Evolutionary conservation across 2,888 invertebrate species (phyloP).

Genomic region (Mayetiola destructor): DNA sequence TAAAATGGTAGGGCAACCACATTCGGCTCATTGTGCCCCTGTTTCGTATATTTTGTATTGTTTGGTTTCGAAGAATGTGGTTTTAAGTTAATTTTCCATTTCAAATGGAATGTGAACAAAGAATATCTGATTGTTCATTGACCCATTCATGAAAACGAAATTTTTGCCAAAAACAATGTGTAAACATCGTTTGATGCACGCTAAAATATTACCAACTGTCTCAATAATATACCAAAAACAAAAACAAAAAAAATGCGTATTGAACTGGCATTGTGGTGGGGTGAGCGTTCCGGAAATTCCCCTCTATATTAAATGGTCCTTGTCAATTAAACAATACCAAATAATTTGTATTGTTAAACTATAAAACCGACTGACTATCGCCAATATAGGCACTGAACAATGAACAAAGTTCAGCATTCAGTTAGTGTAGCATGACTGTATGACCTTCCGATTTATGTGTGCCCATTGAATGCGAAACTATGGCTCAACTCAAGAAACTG

Average conservation of each 20-base stretch:
- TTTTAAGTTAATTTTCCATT: too few species aligned
- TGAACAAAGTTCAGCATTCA: not conserved
- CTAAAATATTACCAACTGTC: not conserved
- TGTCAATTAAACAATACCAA: conserved; percentile 9
- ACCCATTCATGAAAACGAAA: not conserved
- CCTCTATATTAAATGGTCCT: conserved; percentile 1
- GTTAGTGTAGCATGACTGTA: not conserved
- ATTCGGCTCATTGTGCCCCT: too few species aligned
- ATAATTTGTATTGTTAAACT: conserved; percentile 12
- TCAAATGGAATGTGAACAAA: too few species aligned
- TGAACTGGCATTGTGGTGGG: not conserved
- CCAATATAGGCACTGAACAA: not conserved
- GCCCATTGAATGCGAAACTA: too few species aligned
- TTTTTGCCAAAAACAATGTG: conserved; percentile 5
- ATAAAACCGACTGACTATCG: conserved; percentile 13
- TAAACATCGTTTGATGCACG: not conserved
- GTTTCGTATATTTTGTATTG: too few species aligned
- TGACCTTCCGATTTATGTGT: too few species aligned
- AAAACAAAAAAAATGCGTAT: too few species aligned
- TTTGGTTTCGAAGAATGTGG: too few species aligned
- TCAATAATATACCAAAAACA: too few species aligned
- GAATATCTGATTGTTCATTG: too few species aligned
- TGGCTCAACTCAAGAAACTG: too few species aligned
- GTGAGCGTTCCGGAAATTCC: conserved; percentile 6
- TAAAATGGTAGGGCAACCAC: not conserved